Evolutionary conservation across 2,113 vertebrate genomes (phyloP).

Genomic region (Passer domesticus): DNA sequence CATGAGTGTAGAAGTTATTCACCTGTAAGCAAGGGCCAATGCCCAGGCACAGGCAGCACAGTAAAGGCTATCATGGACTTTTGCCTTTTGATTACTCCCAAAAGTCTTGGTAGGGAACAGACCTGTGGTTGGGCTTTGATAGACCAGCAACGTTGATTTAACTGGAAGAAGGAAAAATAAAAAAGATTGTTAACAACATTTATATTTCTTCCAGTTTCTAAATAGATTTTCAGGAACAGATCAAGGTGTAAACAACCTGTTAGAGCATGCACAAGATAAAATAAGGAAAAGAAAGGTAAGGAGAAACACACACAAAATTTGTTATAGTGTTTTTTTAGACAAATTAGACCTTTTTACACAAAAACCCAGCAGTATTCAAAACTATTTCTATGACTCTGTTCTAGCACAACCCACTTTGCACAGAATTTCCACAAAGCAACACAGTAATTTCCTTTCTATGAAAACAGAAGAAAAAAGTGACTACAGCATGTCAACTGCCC

Average conservation of each 20-base stretch:
- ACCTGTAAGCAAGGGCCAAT: constrained; percentile 92
- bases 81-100: constrained; percentile 82
- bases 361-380: neutral
- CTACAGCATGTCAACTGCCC: neutral
- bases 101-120: constrained; percentile 91
- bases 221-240: neutral
- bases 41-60: constrained; percentile 93
- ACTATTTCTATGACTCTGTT: neutral
- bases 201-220: neutral
- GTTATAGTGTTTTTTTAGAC: neutral
- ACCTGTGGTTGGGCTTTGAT: constrained; percentile 94
- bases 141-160: constrained; percentile 87
- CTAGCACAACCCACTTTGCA: neutral
- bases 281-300: neutral
- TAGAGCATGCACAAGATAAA: neutral
- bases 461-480: neutral
- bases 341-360: neutral
- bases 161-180: constrained; percentile 71
- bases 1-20: neutral
- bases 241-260: neutral
- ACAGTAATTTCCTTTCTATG: neutral
- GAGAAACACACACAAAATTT: neutral
- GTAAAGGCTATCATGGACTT: constrained; percentile 91
- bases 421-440: neutral
- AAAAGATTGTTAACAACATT: neutral